Evolutionary conservation across 2,113 vertebrate genomes (phyloP).

Genomic region (Pitta sordida): DNA sequence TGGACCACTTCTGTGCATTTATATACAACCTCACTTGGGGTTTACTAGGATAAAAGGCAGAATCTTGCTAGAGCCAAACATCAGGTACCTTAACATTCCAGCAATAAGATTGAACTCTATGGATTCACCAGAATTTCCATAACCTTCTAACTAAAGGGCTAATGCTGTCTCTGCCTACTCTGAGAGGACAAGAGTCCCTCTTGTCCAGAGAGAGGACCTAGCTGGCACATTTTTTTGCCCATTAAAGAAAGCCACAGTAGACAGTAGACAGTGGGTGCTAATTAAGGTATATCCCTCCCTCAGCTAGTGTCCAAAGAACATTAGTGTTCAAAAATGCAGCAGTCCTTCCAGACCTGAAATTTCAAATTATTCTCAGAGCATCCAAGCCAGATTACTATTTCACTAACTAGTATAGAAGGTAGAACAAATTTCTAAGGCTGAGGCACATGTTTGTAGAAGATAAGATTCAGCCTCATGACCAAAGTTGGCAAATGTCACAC

Average conservation of each 20-base stretch:
- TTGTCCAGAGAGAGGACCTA: background rate
- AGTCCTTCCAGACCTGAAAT: background rate
- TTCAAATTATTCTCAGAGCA: background rate
- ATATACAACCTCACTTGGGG: accelerated
- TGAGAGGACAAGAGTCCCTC: background rate
- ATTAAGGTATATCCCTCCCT: accelerated
- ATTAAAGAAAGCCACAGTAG: background rate
- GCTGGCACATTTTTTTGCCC: background rate
- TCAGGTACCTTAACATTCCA: background rate
- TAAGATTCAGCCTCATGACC: background rate
- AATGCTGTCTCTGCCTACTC: background rate
- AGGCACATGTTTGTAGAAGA: background rate
- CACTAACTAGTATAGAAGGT: background rate
- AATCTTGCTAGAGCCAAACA: background rate
- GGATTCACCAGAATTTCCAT: background rate
- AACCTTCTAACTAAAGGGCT: background rate
- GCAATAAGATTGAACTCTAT: background rate
- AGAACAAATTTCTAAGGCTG: background rate
- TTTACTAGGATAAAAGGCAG: background rate
- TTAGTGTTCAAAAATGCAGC: background rate
- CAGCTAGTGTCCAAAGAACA: background rate
- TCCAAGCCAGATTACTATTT: background rate
- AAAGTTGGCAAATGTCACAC: background rate
- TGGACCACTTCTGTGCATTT: background rate
- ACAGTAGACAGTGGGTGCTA: background rate